Evolutionary conservation across 1,140 invertebrate genomes (phyloP), one percentile per base, ranked within the genome.

Genomic region (Helicoverpa zea): DNA sequence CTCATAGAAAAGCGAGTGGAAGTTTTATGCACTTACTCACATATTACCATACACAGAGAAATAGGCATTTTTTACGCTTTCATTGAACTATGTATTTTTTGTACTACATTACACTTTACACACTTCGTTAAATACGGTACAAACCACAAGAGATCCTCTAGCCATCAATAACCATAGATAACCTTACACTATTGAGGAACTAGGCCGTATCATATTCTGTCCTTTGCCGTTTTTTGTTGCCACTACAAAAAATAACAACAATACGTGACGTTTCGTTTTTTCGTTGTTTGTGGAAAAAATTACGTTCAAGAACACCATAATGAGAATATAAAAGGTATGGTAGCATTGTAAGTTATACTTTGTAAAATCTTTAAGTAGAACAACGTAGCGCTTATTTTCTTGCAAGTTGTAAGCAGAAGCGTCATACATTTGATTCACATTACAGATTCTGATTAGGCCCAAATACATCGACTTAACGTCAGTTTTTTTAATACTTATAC

Each of bases 241-340:
- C 35, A 16, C 35, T 16, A 66, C 58, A 66, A 47, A 66, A 66
- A 66, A 66, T 10, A 18, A 47, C 30, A 16, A 47, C n/a, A 66
- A 66, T 66, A 66, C 63, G 63, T 66, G 63, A 16, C 63, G 14
- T 66, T 66, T 43, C 30, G 63, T 18, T 47, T 66, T 30, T 66
- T 47, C 10, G 16, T 66, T 0, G 35, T 47, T 49, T 66, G 14
- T 3, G 16, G 10, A 66, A 66, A 66, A 56, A 66, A 66, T 43
- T 64, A n/a, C 16, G 35, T 43, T 47, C 63, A 66, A 66, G 63
- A 35, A n/a, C 14, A 35, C 35, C 63, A 66, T 66, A 66, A 47
- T 35, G 63, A 35, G 2, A 14, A n/a, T 16, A 12, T 66, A 47
- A 47, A 43, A 35, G 63, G 58, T 61, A 61, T 30, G 0, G 14